These are phyloP conservation scores for Drosophila burlai DNA, from an alignment of 1,140 invertebrate species.

Conservation along the genomic window DNA sequence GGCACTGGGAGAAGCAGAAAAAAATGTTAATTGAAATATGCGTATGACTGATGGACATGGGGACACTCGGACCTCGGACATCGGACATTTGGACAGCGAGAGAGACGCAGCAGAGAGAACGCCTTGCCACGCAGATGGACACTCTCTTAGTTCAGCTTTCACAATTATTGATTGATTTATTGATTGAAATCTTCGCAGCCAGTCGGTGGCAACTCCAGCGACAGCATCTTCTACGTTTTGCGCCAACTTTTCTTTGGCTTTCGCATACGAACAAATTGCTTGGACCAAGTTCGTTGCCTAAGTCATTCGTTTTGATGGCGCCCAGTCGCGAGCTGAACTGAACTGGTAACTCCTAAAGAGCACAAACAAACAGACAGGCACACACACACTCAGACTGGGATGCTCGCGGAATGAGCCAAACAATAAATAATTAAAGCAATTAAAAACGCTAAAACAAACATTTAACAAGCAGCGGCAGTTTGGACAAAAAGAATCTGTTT, in stretches of 20 bases:
- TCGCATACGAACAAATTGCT: conserved; percentile 44
- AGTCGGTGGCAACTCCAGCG: conserved; percentile 39
- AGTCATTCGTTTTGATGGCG: conserved; percentile 74
- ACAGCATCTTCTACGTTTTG: conserved; percentile 37
- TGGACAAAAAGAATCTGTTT: conserved; percentile 48
- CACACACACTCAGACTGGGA: conserved; percentile 8
- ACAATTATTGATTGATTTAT: conserved; percentile 83
- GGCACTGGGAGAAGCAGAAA: conserved; percentile 22
- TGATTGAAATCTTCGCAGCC: conserved; percentile 77
- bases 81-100: conserved; percentile 3
- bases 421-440: conserved; percentile 84
- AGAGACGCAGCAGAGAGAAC: conserved; percentile 26
- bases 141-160: conserved; percentile 72
- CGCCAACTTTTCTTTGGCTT: conserved; percentile 44
- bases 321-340: conserved; percentile 59
- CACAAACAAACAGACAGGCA: conserved; percentile 8
- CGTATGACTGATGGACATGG: conserved; percentile 79
- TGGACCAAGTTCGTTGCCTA: conserved; percentile 73
- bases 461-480: conserved; percentile 81
- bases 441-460: conserved; percentile 84
- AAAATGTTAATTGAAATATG: conserved; percentile 83
- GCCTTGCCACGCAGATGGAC: conserved; percentile 55
- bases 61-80: conserved; percentile 24
- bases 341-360: conserved; percentile 46
- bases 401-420: conserved; percentile 48